Conservation (phyloP, 2,888 invertebrate species). For the Mechanitis messenoides region DNA sequence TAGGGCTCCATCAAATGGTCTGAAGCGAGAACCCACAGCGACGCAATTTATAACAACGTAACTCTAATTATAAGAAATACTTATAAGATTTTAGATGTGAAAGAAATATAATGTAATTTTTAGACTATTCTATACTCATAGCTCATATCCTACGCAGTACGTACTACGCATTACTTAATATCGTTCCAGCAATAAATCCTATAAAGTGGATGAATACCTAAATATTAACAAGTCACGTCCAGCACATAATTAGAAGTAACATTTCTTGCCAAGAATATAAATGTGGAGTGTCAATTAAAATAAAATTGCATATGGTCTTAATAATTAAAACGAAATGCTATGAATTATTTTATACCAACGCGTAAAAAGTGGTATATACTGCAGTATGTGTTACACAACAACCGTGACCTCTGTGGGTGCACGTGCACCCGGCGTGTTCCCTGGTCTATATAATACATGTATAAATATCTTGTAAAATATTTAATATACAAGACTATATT, state of each 20-base stretch:
- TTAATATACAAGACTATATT: no score
- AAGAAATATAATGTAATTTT: background rate
- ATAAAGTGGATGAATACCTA: constrained; percentile 15
- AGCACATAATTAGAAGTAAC: constrained; percentile 8
- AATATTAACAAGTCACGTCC: constrained; percentile 18
- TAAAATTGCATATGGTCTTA: background rate
- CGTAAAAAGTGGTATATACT: background rate
- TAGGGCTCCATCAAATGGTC: no score
- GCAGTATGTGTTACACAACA: constrained; percentile 11
- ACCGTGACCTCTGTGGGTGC: constrained; percentile 27
- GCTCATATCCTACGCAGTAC: background rate
- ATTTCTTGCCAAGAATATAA: constrained; percentile 16
- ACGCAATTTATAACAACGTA: no score
- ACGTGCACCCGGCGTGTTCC: constrained; percentile 19
- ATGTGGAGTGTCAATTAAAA: background rate
- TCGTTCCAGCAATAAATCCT: background rate
- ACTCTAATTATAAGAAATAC: no score
- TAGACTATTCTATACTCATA: background rate
- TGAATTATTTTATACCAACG: constrained; percentile 15
- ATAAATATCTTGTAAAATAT: background rate
- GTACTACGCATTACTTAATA: background rate
- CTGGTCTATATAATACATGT: background rate
- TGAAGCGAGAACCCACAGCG: no score
- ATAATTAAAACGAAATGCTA: constrained; percentile 6
- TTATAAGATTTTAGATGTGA: no score